Conservation (phyloP, 2,113 vertebrate species). For the Castor canadensis region DNA sequence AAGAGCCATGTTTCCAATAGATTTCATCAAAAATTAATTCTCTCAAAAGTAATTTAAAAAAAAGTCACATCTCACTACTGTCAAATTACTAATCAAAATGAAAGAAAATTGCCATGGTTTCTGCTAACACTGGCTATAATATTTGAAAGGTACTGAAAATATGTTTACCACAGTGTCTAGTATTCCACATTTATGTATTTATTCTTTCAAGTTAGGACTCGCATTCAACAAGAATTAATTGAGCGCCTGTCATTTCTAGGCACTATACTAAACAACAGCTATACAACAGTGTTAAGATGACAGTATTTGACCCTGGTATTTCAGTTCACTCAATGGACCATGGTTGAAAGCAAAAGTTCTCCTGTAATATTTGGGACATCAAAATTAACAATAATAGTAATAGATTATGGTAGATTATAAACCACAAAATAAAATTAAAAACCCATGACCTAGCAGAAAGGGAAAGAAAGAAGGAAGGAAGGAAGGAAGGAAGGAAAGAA, state of each 20-base stretch:
- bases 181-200: not conserved
- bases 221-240: not conserved
- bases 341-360: not conserved
- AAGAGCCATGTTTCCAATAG: not conserved
- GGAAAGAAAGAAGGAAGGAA: fast-evolving
- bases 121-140: not conserved
- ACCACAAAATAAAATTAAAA: not conserved
- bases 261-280: not conserved
- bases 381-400: not conserved
- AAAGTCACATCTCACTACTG: not conserved
- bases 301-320: not conserved
- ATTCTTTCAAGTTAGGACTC: not conserved
- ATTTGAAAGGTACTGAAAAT: not conserved
- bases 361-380: not conserved
- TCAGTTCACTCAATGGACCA: not conserved
- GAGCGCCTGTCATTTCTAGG: not conserved
- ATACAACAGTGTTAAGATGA: not conserved
- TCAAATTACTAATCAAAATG: constrained; percentile 3
- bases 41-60: constrained; percentile 1
- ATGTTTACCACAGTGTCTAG: not conserved
- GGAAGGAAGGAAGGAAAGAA: fast-evolving
- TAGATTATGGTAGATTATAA: not conserved
- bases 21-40: not conserved
- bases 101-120: not conserved
- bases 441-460: not conserved